Evolutionary conservation across 2,113 vertebrate genomes (phyloP).

Genomic region (Copsychus sechellarum): DNA sequence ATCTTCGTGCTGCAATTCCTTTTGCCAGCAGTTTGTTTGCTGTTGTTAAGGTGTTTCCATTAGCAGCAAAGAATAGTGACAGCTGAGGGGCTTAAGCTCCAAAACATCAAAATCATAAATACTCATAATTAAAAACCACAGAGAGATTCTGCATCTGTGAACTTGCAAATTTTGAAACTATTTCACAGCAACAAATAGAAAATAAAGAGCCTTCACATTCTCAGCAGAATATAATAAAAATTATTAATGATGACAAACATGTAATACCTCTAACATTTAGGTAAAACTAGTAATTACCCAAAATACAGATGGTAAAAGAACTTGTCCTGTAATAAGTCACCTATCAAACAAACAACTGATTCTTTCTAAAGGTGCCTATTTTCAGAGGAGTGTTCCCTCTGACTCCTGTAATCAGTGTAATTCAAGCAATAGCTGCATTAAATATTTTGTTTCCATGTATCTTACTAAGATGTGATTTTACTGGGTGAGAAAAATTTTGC

Average conservation of each 20-base stretch:
- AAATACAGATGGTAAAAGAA: background rate
- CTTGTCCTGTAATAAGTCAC: background rate
- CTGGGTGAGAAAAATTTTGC: background rate
- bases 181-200: background rate
- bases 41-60: background rate
- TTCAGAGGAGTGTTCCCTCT: background rate
- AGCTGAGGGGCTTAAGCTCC: background rate
- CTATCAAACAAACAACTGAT: background rate
- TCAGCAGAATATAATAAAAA: background rate
- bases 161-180: background rate
- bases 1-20: background rate
- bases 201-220: background rate
- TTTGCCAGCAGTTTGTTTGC: conserved; percentile 3
- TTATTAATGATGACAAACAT: background rate
- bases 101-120: background rate
- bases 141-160: background rate
- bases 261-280: background rate
- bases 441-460: background rate
- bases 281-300: background rate
- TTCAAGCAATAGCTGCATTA: background rate
- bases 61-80: background rate
- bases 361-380: background rate
- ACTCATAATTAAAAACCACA: background rate
- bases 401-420: background rate
- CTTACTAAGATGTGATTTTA: background rate